Evolutionary conservation across 1,140 invertebrate species (phyloP), one percentile per base, ranked within the genome.

Genomic region (Goniozus legneri): DNA sequence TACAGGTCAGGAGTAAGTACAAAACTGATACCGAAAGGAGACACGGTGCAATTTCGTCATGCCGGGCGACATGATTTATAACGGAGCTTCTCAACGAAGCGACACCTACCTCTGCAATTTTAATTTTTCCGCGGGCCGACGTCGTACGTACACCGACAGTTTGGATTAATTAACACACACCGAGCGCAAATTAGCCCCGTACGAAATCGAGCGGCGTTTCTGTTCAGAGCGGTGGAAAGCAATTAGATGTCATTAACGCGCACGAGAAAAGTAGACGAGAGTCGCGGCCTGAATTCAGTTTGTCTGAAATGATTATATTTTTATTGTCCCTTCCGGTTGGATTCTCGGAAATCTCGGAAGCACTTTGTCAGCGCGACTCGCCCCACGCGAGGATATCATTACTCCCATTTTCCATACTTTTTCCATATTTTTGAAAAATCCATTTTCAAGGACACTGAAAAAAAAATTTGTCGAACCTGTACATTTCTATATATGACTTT

Each of bases 281-380:
- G 10, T 43, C 36, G 47, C n/a, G 47, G 62, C 54, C 61, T 60
- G 62, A 54, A 67, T 70, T 60, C 60, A 73, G 60, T 73, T 74
- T 71, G 69, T 65, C n/a, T 63, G 60, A 68, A 67, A 57, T 64
- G 67, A 73, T 76, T 74, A 74, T n/a, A n/a, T 66, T 70, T 71
- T 74, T 69, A 76, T 76, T 76, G 73, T 73, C 68, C 69, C 69
- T 74, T 76, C 73, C 73, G 71, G 71, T 56, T 61, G 50, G 56
- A 21, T 76, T 76, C 73, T 74, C 34, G 54, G 71, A 76, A 76
- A 73, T 74, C 73, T 67, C 64, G 64, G 65, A 58, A 71, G 58
- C 62, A 60, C 58, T 57, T 56, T 47, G 58, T 67, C 52, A 51
- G 44, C 42, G 56, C 45, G 51, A 60, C 61, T 62, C 66, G 69